Evolutionary conservation across 2,113 vertebrate genomes (phyloP).

Genomic region (Mionectes macconnelli): DNA sequence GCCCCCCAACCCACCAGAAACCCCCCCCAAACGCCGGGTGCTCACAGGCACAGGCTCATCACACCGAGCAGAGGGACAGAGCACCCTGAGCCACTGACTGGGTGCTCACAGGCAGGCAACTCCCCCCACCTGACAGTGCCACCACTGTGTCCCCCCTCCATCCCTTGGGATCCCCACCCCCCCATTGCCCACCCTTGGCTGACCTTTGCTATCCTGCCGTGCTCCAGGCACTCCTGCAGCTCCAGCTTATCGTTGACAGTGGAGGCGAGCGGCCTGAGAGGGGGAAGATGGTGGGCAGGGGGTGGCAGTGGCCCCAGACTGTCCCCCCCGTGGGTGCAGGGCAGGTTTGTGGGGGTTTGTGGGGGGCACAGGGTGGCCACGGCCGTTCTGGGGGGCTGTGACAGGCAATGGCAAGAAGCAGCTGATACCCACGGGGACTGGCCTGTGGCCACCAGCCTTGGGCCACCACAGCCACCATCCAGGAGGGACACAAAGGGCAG

Average conservation of each 20-base stretch:
- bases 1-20: background rate
- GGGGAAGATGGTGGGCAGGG: background rate
- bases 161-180: fast-evolving
- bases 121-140: background rate
- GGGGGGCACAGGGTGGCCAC: fast-evolving
- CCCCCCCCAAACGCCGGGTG: background rate
- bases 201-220: constrained; percentile 97
- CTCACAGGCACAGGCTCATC: background rate
- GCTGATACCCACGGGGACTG: background rate
- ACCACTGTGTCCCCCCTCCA: fast-evolving
- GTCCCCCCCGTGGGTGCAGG: fast-evolving
- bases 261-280: constrained; percentile 85
- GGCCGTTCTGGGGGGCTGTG: background rate
- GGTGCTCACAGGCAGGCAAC: background rate
- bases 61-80: background rate
- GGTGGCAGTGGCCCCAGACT: background rate
- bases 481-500: background rate
- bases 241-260: constrained; percentile 90
- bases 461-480: fast-evolving
- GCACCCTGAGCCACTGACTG: background rate
- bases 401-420: background rate
- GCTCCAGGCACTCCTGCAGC: constrained; percentile 95
- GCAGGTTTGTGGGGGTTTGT: background rate
- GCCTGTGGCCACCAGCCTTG: fast-evolving
- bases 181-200: background rate